Evolutionary conservation across 2,888 invertebrate genomes (phyloP).

Genomic region (Tanypteryx hageni): DNA sequence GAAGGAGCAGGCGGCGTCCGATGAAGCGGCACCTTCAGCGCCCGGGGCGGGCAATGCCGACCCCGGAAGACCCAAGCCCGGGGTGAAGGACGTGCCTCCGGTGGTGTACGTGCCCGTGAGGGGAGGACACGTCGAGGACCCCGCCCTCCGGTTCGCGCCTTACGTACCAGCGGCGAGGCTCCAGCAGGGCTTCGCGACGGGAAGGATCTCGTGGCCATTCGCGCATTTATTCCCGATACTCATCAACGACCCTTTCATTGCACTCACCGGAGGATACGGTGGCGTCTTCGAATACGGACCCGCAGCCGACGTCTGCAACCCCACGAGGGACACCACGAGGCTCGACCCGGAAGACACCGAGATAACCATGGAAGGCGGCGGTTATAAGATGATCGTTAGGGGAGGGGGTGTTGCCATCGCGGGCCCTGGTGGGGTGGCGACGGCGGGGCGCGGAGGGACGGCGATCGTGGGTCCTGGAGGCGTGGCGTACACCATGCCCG

Average conservation of each 20-base stretch:
- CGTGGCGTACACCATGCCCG: slow-evolving; percentile 85
- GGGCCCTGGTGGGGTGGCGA: slow-evolving; percentile 89
- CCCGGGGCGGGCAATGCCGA: not conserved
- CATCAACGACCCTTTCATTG: slow-evolving; percentile 79
- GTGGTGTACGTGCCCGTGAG: slow-evolving; percentile 14
- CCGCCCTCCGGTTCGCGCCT: not conserved
- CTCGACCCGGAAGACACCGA: slow-evolving; percentile 16
- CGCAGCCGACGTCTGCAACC: slow-evolving; percentile 76
- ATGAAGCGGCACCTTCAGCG: not conserved
- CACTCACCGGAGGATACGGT: slow-evolving; percentile 73
- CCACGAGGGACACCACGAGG: not conserved
- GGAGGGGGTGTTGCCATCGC: slow-evolving; percentile 89
- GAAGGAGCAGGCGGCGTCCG: not conserved
- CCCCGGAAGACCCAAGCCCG: not conserved
- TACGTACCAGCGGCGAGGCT: not conserved
- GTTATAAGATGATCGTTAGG: slow-evolving; percentile 79
- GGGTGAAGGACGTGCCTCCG: not conserved
- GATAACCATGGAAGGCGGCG: slow-evolving; percentile 68
- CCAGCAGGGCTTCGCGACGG: not conserved
- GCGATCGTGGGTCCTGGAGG: slow-evolving; percentile 89
- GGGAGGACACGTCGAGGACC: not conserved
- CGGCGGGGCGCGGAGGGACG: slow-evolving; percentile 87
- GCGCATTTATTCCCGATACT: slow-evolving; percentile 78
- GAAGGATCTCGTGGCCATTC: slow-evolving; percentile 75
- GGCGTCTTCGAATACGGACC: slow-evolving; percentile 80